These are phyloP conservation scores for Xiphophorus couchianus DNA, from an alignment of 2,113 vertebrate genomes.

Conservation along the genomic window DNA sequence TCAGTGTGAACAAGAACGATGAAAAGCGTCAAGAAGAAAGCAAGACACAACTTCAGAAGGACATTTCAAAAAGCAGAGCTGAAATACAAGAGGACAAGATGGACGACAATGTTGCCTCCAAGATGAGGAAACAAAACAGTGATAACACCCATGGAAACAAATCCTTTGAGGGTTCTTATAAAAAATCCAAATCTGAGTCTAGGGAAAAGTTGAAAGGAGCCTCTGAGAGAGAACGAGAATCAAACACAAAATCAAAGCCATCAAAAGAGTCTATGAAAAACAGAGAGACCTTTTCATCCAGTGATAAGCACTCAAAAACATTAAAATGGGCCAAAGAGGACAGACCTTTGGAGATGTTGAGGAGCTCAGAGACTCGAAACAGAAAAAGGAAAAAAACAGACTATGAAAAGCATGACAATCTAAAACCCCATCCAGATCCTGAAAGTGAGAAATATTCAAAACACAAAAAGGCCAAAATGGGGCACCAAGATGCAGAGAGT, in stretches of 20 bases:
- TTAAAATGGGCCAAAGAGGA: constrained; percentile 13
- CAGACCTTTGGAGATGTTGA: not conserved
- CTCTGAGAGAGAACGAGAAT: constrained; percentile 42
- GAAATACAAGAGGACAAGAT: constrained; percentile 30
- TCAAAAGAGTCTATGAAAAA: constrained; percentile 24
- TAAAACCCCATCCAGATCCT: constrained; percentile 17
- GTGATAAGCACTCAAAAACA: constrained; percentile 13
- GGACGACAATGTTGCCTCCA: constrained; percentile 10
- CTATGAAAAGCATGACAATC: not conserved
- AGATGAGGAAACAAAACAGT: constrained; percentile 40
- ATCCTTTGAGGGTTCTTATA: constrained; percentile 15
- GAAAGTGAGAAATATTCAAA: constrained; percentile 23
- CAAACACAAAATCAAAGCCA: constrained; percentile 27
- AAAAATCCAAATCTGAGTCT: constrained; percentile 38
- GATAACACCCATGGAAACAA: constrained; percentile 22
- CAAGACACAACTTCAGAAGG: constrained; percentile 1
- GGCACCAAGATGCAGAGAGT: constrained; percentile 16
- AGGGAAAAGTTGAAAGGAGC: constrained; percentile 25
- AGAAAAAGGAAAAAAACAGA: constrained; percentile 27
- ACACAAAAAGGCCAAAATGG: constrained; percentile 38
- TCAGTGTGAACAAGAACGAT: not conserved
- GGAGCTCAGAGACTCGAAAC: constrained; percentile 15
- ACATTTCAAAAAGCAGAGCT: constrained; percentile 15
- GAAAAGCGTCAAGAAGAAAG: constrained; percentile 19
- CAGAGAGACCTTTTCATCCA: constrained; percentile 14